Evolutionary conservation across 2,888 invertebrate species (phyloP), one percentile per base, ranked within the genome.

Genomic region (Drosophila paramelanica): DNA sequence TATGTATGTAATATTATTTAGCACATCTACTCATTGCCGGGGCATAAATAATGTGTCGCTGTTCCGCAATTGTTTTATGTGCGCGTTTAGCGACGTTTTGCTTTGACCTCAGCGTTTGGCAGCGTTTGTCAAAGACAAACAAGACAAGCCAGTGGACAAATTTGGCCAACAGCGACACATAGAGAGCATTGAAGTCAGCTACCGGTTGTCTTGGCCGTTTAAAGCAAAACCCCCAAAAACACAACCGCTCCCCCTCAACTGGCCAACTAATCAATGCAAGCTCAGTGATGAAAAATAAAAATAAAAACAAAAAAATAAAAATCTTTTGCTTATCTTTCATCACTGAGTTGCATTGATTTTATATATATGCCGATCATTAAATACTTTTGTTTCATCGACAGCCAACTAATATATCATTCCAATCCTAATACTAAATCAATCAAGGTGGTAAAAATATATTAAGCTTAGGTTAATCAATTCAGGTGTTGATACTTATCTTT

Each of bases 41-140:
- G 62, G 42, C 67, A 62, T 41, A 67, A 47, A 64, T 64, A 55
- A 73, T 72, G 55, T 55, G 57, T 43, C 53, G 60, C 58, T 71
- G 76, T 86, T 86, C 83, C 83, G 83, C 81, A 86, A 82, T 83
- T 82, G 77, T 77, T 79, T 81, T 79, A 67, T 55, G 69, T 25
- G 38, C 65, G 51, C 65, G 62, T 56, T 59, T 68, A 58, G 57
- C 77, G 47, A 68, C 31, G 60, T 33, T 52, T 76, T 69, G 76
- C 59, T 62, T 76, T 73, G 76, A 76, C 76, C 76, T 77, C 76
- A 73, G 46, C 55, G 51, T 49, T 76, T 72, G 74, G 47, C 77
- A 67, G 56, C 73, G 42, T 73, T 77, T 76, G 76, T 20, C 69
- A 69, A 65, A 77, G 60, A 27, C 59, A 77, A 76, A 76, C 60